Evolutionary conservation across 2,113 vertebrate genomes (phyloP), one percentile per base, ranked within the genome.

Genomic region (Sturnus vulgaris): DNA sequence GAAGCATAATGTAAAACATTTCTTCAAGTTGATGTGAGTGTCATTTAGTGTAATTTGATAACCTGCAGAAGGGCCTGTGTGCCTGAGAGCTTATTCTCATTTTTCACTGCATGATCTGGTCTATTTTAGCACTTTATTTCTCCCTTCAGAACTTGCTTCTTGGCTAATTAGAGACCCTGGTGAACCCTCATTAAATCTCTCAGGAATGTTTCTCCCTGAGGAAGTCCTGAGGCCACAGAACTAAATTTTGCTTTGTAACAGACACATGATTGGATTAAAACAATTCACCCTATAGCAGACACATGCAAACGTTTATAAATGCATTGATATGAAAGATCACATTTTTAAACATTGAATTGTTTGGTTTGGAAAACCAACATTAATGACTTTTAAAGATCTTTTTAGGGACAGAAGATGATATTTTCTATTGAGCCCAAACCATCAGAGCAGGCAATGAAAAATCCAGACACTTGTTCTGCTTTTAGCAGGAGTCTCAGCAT

Each of bases 131-230:
- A 17, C 47, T 92, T 80, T 55, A 66, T 88, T 96, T 78, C 92
- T 89, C 52, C 59, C 44, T 42, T 75, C 82, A 83, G 72, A 83
- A 92, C 55, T 90, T 59, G 30, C 59, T 95, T 14, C 82, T 73
- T 59, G 39, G 52, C 56, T 93, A 90, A 91, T 87, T 95, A 91
- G 56, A 94, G 82, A 81, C 85, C 73, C 56, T 69, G 79, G 77
- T 76, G 73, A 66, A 15, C 61, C 60, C 70, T 90, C 83, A 86
- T 91, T 92, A 86, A 77, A 53, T 18, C 88, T 79, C 86, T 64
- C 59, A 20, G 55, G 82, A 82, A 50, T 9, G 44, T 59, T 89
- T 39, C 57, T 94, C 91, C 78, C 94, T 47, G 72, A 64, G 81
- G 80, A 88, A 95, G 77, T 76, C 76, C 59, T 20, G 53, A 91